Evolutionary conservation across 2,113 vertebrate species (phyloP).

Genomic region (Lepus americanus): DNA sequence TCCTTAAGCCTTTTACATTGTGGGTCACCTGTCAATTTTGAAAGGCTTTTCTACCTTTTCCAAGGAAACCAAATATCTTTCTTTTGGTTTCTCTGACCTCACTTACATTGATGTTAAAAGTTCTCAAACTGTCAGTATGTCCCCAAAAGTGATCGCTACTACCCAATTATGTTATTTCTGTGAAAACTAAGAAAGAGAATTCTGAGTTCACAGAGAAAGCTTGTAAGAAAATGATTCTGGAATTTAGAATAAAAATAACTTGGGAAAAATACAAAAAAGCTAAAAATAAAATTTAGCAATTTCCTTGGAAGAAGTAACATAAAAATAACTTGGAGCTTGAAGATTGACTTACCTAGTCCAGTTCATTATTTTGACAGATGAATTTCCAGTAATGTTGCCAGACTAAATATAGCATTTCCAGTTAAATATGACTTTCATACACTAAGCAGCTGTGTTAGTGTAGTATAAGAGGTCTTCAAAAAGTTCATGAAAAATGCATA

Average conservation of each 20-base stretch:
- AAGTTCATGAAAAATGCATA: too few relatives aligned
- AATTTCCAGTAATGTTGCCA: not conserved
- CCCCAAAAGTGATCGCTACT: not conserved
- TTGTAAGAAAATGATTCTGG: not conserved
- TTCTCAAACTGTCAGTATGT: slow-evolving; percentile 28
- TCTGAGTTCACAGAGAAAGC: not conserved
- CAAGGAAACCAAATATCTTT: not conserved
- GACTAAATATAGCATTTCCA: not conserved
- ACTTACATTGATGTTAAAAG: not conserved
- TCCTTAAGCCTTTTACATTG: slow-evolving; percentile 59
- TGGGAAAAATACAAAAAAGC: too few relatives aligned
- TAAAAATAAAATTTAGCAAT: too few relatives aligned
- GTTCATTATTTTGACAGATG: not conserved
- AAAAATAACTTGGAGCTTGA: not conserved
- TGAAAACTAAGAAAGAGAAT: not conserved
- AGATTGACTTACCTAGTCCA: not conserved
- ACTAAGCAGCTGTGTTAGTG: not conserved
- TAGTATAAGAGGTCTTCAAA: not conserved
- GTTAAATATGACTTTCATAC: not conserved
- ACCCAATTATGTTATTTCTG: not conserved
- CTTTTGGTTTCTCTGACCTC: slow-evolving; percentile 46
- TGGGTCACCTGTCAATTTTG: slow-evolving; percentile 59
- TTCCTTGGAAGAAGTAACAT: too few relatives aligned
- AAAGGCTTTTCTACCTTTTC: not conserved
- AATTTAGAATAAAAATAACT: not conserved